These are phyloP conservation scores for Rhopalosiphum nymphaeae DNA, from an alignment of 2,888 invertebrate genomes.

Conservation along the genomic window DNA sequence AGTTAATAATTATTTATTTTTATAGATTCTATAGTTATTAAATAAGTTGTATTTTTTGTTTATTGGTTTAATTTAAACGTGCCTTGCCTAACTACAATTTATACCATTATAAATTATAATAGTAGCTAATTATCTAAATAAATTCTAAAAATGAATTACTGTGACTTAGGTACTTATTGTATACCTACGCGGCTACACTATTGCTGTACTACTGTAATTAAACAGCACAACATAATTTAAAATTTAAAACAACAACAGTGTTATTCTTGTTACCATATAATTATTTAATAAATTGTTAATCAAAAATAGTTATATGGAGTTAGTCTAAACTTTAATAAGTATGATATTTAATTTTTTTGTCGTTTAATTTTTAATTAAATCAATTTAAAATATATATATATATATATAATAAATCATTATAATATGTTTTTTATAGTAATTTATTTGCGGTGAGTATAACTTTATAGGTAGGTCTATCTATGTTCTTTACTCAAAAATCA, in stretches of 20 bases:
- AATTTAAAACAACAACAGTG: no score
- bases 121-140: background rate
- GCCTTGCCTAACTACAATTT: no score
- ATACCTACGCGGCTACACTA: no score
- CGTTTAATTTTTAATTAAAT: background rate
- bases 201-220: background rate
- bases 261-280: background rate
- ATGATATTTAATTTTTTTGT: background rate
- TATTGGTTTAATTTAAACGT: no score
- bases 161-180: background rate
- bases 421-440: background rate
- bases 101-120: background rate
- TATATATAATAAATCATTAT: background rate
- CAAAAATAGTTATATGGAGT: background rate
- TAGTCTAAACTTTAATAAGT: background rate
- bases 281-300: background rate
- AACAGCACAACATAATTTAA: background rate
- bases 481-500: background rate
- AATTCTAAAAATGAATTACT: background rate
- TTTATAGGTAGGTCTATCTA: background rate
- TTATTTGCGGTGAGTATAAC: background rate
- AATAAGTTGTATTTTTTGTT: no score
- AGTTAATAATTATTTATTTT: no score
- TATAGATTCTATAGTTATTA: no score
- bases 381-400: no score